phyloP scores from a whole-genome alignment of 2,113 vertebrate genomes.

The Albula goreensis region DNA sequence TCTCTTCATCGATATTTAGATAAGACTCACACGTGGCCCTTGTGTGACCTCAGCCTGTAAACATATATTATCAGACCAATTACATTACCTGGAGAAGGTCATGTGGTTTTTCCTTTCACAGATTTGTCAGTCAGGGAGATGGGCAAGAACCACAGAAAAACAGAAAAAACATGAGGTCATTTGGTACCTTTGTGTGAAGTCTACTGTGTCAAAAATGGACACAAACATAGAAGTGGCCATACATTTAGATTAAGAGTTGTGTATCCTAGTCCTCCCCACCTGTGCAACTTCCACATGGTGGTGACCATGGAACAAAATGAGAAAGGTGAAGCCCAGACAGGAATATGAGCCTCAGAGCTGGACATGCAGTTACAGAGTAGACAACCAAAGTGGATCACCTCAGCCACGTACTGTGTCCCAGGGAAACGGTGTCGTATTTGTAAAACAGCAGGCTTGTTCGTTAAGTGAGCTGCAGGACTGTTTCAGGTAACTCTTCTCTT shows the following conservation, averaged over 20 bases:
- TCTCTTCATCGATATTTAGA: constrained; percentile 47
- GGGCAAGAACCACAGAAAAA: constrained; percentile 26
- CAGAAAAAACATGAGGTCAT: constrained; percentile 40
- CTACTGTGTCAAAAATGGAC: background rate
- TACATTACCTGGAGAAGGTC: constrained; percentile 24
- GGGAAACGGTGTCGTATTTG: no score
- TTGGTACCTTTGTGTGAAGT: no score
- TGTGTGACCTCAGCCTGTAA: constrained; percentile 46
- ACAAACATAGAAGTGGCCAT: background rate
- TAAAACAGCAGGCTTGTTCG: no score
- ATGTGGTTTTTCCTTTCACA: constrained; percentile 10
- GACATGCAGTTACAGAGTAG: no score
- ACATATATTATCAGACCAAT: constrained; percentile 59
- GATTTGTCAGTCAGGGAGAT: background rate
- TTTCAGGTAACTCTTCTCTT: no score
- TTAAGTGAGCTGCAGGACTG: no score
- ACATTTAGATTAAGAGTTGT: background rate
- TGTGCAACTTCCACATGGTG: background rate
- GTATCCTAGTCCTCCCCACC: background rate
- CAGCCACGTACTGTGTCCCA: background rate
- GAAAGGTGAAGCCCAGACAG: background rate
- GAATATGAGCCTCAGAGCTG: no score
- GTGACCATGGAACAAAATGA: background rate
- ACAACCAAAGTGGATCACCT: background rate
- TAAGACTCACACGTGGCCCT: constrained; percentile 36